Evolutionary conservation across 2,113 vertebrate species (phyloP).

Genomic region (Tinamus guttatus): DNA sequence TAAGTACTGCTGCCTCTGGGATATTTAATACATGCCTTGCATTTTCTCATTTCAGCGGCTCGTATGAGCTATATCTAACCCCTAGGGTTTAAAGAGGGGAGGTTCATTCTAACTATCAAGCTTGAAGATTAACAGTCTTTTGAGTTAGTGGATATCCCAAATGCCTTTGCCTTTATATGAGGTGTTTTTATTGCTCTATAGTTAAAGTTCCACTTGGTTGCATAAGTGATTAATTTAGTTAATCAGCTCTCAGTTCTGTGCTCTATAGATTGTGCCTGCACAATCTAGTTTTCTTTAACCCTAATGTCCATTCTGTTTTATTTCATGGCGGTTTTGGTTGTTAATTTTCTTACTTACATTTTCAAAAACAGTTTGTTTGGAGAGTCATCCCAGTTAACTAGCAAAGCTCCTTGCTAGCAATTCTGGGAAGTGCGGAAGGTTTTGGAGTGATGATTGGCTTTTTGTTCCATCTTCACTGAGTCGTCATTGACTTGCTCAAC

Average conservation of each 20-base stretch:
- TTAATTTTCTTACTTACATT: neutral
- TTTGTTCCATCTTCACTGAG: neutral
- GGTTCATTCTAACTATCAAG: slow-evolving; percentile 62
- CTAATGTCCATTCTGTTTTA: neutral
- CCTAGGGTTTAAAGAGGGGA: slow-evolving; percentile 57
- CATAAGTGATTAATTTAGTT: slow-evolving; percentile 69
- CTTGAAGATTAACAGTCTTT: slow-evolving; percentile 72
- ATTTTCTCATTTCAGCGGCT: slow-evolving; percentile 71
- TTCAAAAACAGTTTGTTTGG: neutral
- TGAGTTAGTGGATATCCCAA: slow-evolving; percentile 59
- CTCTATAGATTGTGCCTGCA: slow-evolving; percentile 4
- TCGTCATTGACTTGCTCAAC: neutral
- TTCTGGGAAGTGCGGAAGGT: neutral
- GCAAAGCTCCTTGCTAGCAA: neutral
- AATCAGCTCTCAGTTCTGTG: slow-evolving; percentile 31
- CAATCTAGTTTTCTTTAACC: slow-evolving; percentile 26
- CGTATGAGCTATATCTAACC: slow-evolving; percentile 58
- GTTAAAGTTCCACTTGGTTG: slow-evolving; percentile 67
- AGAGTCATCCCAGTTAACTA: neutral
- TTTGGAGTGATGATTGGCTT: neutral
- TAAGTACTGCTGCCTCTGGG: slow-evolving; percentile 66
- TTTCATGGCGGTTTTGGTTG: neutral
- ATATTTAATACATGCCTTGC: slow-evolving; percentile 73
- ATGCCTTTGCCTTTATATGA: slow-evolving; percentile 66
- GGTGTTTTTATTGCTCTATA: slow-evolving; percentile 61